Evolutionary conservation across 2,113 vertebrate species (phyloP), one percentile per base, ranked within the genome.

Genomic region (Alces alces): DNA sequence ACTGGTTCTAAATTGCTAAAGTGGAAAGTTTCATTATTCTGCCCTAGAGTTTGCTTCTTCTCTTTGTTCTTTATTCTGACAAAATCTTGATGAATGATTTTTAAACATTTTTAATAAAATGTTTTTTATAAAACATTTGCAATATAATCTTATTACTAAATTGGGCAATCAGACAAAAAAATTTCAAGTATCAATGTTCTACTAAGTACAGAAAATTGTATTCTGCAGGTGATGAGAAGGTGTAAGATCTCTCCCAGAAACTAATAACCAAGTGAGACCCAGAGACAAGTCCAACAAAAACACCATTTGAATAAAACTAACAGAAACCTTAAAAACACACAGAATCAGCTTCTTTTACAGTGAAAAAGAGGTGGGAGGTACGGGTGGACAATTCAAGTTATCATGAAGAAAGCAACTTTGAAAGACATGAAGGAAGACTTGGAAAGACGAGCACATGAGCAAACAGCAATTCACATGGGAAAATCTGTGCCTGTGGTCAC

Each of bases 81-180:
- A 93, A 96, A 95, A 85, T 7, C n/a, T 21, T 57, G 33, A 78
- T 33, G 15, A 70, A 36, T 86, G 61, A 79, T 64, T 76, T 93
- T n/a, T 64, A 39, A 96, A 86, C 6, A 64, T 76, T 97, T 94
- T 82, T 47, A 89, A 89, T 54, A 50, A 91, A 92, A 80, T 89
- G 19, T 82, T 86, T 89, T 73, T 33, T 47, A 60, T 76, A 79
- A 58, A 86, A 61, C 25, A 89, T 45, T 33, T 94, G 13, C 15
- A 78, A n/a, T 54, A 52, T 25, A 30, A 60, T 30, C 39, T 93
- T 50, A 78, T n/a, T 86, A 73, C 16, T 89, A 93, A 91, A 64
- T 60, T 55, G 33, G 27, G 17, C 30, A 92, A 55, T 39, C 79
- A 58, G 50, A 86, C 45, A 52, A 91, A 84, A 93, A 93, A 30